phyloP scores from a whole-genome alignment of 2,113 vertebrate genomes.

The Lamprotornis superbus region DNA sequence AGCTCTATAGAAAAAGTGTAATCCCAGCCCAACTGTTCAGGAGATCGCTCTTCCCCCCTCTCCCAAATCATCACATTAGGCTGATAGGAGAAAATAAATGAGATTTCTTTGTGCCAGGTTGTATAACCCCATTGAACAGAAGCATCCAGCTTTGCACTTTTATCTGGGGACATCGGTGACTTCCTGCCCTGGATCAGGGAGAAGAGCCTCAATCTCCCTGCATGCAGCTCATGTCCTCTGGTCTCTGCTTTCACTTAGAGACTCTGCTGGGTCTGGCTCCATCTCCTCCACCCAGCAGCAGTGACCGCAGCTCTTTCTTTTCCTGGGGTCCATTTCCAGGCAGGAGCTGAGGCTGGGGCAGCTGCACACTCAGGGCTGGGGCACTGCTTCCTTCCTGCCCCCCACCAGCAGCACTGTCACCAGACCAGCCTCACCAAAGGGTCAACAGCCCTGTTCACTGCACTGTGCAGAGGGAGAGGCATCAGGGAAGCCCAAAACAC shows the following conservation, averaged over 20 bases:
- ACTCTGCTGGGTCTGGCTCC: background rate
- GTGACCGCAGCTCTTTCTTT: background rate
- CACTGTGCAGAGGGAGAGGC: background rate
- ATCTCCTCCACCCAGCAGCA: background rate
- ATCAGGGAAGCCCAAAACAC: background rate
- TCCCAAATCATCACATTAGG: constrained; percentile 70
- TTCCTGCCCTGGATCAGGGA: background rate
- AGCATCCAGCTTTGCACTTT: background rate
- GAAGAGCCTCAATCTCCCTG: background rate
- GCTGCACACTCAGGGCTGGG: background rate
- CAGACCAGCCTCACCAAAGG: background rate
- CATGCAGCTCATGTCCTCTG: background rate
- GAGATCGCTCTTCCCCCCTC: constrained; percentile 26
- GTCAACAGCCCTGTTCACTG: background rate
- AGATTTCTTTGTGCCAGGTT: constrained; percentile 37
- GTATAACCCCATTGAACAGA: constrained; percentile 59
- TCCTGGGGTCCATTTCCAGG: background rate
- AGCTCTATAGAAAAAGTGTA: constrained; percentile 62
- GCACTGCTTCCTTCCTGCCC: background rate
- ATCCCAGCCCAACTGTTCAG: constrained; percentile 71
- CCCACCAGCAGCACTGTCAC: background rate
- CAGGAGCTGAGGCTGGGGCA: background rate
- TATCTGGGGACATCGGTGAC: background rate
- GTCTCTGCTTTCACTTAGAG: background rate
- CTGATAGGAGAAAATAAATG: constrained; percentile 65